These are phyloP conservation scores for Yponomeuta cagnagella DNA, from an alignment of 2,888 invertebrate species.

Conservation along the genomic window DNA sequence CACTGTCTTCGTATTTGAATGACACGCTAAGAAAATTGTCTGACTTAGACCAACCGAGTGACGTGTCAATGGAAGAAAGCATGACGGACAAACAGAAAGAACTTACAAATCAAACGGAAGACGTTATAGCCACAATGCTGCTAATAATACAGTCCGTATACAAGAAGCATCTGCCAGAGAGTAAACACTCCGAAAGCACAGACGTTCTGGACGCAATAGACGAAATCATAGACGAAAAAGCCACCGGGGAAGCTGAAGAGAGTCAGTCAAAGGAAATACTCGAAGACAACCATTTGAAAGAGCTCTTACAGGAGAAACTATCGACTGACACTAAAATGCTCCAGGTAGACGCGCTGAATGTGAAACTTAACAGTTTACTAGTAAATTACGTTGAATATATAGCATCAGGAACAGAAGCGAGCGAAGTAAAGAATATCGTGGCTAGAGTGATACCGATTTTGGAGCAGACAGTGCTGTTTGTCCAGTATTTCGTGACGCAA, in stretches of 20 bases:
- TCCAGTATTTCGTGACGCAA: conserved; percentile 87
- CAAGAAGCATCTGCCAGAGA: conserved; percentile 54
- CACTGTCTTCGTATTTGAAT: conserved; percentile 42
- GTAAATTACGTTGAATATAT: conserved; percentile 57
- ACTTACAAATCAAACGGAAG: conserved; percentile 48
- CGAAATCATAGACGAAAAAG: conserved; percentile 45
- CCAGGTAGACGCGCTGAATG: conserved; percentile 65
- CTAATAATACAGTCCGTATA: conserved; percentile 53
- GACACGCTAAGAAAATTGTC: conserved; percentile 35
- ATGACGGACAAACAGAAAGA: conserved; percentile 20
- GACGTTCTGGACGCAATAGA: conserved; percentile 55
- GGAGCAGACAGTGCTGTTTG: conserved; percentile 83
- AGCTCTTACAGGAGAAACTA: conserved; percentile 78
- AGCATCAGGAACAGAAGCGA: conserved; percentile 34
- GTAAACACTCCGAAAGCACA: conserved; percentile 34
- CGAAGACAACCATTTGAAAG: conserved; percentile 80
- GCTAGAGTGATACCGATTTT: conserved; percentile 80
- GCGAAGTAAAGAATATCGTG: conserved; percentile 47
- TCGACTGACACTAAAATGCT: conserved; percentile 76
- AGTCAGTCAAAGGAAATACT: conserved; percentile 69
- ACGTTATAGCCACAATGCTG: conserved; percentile 51
- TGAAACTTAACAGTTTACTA: conserved; percentile 55
- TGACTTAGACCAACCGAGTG: conserved; percentile 34
- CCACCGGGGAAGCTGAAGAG: conserved; percentile 37
- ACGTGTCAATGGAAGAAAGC: conserved; percentile 38